phyloP scores from a whole-genome alignment of 1,140 invertebrate species.

The Dolichoris vasculosae region DNA sequence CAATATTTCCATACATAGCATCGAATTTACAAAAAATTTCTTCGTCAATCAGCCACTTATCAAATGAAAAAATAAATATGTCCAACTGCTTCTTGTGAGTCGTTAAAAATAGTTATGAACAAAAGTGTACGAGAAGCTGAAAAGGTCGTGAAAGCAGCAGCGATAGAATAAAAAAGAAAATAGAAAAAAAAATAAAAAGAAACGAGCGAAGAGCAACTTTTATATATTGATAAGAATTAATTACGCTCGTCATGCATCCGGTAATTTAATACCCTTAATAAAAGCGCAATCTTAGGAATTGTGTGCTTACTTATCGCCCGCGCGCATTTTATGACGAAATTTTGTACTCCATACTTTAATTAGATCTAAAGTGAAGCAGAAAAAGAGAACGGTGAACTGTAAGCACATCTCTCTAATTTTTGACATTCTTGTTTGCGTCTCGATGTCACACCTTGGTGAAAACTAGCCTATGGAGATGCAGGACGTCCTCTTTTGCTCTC shows the following conservation, averaged over 20 bases:
- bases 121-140: not conserved
- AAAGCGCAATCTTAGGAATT: slow-evolving; percentile 30
- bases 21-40: not conserved
- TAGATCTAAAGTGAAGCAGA: not conserved
- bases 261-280: slow-evolving; percentile 34
- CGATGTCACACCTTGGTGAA: not conserved
- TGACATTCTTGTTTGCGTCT: not conserved
- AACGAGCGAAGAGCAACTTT: not conserved
- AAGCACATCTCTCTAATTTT: slow-evolving; percentile 19
- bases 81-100: not conserved
- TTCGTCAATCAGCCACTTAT: not conserved
- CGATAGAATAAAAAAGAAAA: not conserved
- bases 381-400: no score
- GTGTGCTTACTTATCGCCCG: not conserved
- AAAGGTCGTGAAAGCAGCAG: not conserved
- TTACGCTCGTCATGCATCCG: slow-evolving; percentile 32
- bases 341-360: slow-evolving; percentile 31
- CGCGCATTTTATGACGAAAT: slow-evolving; percentile 19
- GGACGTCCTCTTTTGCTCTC: not conserved
- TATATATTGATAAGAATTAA: slow-evolving; percentile 46
- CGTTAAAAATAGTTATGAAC: slow-evolving; percentile 25
- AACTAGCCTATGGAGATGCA: slow-evolving; percentile 15
- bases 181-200: not conserved
- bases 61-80: slow-evolving; percentile 2
- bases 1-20: not conserved